Evolutionary conservation across 1,140 invertebrate species (phyloP).

Genomic region (Papilio xuthus): DNA sequence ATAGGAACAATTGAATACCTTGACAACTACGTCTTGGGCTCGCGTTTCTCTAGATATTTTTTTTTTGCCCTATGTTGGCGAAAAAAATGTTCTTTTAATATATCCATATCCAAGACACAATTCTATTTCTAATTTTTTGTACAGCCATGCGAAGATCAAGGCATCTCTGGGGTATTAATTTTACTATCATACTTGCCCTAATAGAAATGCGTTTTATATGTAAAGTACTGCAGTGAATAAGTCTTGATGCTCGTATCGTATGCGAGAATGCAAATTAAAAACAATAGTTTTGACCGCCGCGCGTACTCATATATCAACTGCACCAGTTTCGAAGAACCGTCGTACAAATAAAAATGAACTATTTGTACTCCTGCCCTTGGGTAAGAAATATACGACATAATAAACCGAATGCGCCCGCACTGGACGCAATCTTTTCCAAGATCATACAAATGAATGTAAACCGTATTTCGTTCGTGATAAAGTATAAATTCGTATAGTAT

Average conservation of each 20-base stretch:
- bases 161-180: neutral
- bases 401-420: constrained; percentile 64
- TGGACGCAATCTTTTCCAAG: constrained; percentile 58
- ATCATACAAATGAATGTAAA: constrained; percentile 40
- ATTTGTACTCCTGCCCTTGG: constrained; percentile 76
- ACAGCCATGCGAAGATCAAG: neutral
- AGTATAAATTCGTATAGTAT: constrained; percentile 48
- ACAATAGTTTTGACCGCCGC: constrained; percentile 62
- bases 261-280: constrained; percentile 56
- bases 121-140: neutral
- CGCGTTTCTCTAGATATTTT: too few species aligned
- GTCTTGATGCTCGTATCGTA: constrained; percentile 9
- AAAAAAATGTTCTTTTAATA: too few species aligned
- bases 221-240: neutral
- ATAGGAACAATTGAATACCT: neutral
- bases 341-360: constrained; percentile 67
- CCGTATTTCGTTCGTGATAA: constrained; percentile 40
- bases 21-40: too few species aligned
- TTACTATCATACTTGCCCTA: neutral
- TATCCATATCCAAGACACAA: too few species aligned
- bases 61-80: too few species aligned
- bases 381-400: constrained; percentile 73
- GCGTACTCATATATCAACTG: constrained; percentile 51
- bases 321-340: constrained; percentile 59
- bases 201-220: neutral